phyloP scores from a whole-genome alignment of 1,140 invertebrate genomes.

The Brachionus manjavacas region DNA sequence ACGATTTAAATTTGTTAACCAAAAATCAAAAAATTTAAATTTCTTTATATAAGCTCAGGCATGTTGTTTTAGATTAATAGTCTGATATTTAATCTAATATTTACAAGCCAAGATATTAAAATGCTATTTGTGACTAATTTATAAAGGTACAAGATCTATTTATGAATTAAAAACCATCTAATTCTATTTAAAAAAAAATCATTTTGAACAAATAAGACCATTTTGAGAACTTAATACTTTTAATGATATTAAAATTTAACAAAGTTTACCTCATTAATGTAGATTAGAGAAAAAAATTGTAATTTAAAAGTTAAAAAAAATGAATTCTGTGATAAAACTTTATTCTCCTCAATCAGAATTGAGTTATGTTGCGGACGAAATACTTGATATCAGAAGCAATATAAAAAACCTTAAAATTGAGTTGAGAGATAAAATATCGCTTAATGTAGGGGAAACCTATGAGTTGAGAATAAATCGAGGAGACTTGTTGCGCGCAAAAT shows the following conservation, averaged over 20 bases:
- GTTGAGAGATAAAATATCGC: not conserved
- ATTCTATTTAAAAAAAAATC: not conserved
- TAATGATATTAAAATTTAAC: not conserved
- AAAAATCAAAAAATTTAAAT: too few relatives aligned
- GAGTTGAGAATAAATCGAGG: not conserved
- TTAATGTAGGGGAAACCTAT: not conserved
- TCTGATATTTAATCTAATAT: too few relatives aligned
- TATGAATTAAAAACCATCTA: not conserved
- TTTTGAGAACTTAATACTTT: not conserved
- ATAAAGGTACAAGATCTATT: not conserved
- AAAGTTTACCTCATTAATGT: not conserved
- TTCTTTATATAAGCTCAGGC: too few relatives aligned
- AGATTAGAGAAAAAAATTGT: not conserved
- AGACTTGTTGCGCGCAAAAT: not conserved
- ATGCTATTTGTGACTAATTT: too few relatives aligned
- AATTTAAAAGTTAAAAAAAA: not conserved
- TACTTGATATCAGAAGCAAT: not conserved
- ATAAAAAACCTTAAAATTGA: not conserved
- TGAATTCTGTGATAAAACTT: not conserved
- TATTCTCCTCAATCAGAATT: not conserved
- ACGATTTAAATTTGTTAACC: too few relatives aligned
- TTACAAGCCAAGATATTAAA: too few relatives aligned
- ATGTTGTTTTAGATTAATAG: too few relatives aligned
- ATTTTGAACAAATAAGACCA: not conserved
- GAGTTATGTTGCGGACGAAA: not conserved